phyloP scores from a whole-genome alignment of 1,140 invertebrate genomes.

The Stenopsyche tienmushanensis region DNA sequence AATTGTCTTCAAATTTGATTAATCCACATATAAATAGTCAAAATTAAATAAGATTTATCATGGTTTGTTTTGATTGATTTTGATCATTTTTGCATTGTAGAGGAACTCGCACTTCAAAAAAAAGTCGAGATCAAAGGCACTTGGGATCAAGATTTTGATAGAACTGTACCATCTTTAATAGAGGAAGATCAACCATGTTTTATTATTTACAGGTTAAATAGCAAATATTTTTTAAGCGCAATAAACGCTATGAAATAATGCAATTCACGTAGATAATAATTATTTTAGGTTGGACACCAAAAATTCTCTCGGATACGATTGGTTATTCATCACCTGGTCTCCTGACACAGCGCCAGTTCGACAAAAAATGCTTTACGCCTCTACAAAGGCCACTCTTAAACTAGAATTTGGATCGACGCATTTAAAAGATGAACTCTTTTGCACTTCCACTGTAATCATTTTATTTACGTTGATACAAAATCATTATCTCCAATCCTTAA shows the following conservation, averaged over 20 bases:
- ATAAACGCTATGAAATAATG: background rate
- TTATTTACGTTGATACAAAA: conserved; percentile 4
- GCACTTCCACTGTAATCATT: conserved; percentile 64
- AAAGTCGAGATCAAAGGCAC: conserved; percentile 67
- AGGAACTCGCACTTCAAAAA: conserved; percentile 72
- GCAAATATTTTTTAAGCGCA: conserved; percentile 43
- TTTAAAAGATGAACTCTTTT: conserved; percentile 94
- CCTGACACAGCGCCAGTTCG: conserved; percentile 87
- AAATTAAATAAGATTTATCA: conserved; percentile 14
- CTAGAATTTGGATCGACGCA: conserved; percentile 91
- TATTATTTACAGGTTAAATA: conserved; percentile 76
- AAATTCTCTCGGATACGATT: conserved; percentile 82
- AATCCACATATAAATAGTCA: background rate
- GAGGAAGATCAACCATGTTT: conserved; percentile 91
- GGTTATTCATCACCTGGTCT: conserved; percentile 94
- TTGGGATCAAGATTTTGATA: conserved; percentile 90
- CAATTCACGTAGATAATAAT: background rate
- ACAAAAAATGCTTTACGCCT: conserved; percentile 98
- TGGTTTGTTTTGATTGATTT: conserved; percentile 32
- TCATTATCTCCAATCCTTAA: background rate
- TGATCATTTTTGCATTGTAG: conserved; percentile 57
- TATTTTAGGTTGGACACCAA: conserved; percentile 72
- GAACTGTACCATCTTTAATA: conserved; percentile 72
- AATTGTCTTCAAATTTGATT: background rate
- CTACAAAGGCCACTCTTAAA: conserved; percentile 97